Conservation (phyloP, 2,113 vertebrate species). For the Dascyllus trimaculatus region DNA sequence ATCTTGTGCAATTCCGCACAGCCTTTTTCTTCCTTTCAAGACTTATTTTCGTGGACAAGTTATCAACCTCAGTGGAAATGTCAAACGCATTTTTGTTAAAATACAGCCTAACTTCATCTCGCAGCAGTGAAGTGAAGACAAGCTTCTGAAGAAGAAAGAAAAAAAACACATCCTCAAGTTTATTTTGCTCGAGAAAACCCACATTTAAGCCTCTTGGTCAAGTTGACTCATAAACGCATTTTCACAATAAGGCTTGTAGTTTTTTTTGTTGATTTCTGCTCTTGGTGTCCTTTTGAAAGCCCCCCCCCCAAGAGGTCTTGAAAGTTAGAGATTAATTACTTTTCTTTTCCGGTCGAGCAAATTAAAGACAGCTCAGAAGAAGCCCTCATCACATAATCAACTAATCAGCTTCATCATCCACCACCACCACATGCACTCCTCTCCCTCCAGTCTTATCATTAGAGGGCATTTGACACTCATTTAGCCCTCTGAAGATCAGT, state of each 20-base stretch:
- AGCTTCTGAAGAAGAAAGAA: not conserved
- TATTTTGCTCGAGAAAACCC: slow-evolving; percentile 21
- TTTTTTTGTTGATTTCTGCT: slow-evolving; percentile 51
- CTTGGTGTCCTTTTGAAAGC: slow-evolving; percentile 50
- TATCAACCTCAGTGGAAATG: slow-evolving; percentile 66
- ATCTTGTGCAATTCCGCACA: slow-evolving; percentile 33
- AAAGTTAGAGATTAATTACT: slow-evolving; percentile 76
- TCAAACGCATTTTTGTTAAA: slow-evolving; percentile 58
- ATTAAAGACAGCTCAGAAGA: slow-evolving; percentile 71
- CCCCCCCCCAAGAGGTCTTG: slow-evolving; percentile 53
- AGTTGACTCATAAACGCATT: slow-evolving; percentile 51
- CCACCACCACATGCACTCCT: not conserved
- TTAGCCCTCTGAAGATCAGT: slow-evolving; percentile 66
- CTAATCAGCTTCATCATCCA: slow-evolving; percentile 63
- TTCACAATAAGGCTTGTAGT: slow-evolving; percentile 38
- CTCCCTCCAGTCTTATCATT: slow-evolving; percentile 66
- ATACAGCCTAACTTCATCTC: slow-evolving; percentile 11
- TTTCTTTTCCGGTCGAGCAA: slow-evolving; percentile 64
- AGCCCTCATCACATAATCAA: slow-evolving; percentile 63
- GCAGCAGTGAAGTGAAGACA: not conserved
- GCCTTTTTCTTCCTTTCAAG: slow-evolving; percentile 38
- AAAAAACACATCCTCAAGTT: not conserved
- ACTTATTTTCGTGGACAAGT: slow-evolving; percentile 39
- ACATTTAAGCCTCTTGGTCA: slow-evolving; percentile 52
- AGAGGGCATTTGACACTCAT: slow-evolving; percentile 47